Base-by-base conservation (phyloP, 2,888 invertebrate genomes). In the Timema podura region DNA sequence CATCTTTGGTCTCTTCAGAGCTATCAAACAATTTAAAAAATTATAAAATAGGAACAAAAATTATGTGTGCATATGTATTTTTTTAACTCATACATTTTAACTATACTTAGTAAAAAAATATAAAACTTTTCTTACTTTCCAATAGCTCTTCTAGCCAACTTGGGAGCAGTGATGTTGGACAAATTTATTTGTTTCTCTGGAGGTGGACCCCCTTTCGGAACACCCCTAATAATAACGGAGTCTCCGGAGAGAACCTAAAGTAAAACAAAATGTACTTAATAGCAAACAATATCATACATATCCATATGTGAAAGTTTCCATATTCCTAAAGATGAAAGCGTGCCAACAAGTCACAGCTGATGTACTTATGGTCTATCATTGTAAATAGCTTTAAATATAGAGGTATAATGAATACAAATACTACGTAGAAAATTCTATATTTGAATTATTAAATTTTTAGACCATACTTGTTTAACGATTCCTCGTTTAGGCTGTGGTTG, bases 211-310 rank as follows among this genome's bases (percentile, higher is more conserved):
- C 87, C 87, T 79, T 89, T 88, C 0, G 92, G 91, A 74, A 89
- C 87, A 73, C 90, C 95, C 79, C 96, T 87, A 76, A 99, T 92
- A 66, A 97, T 90, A 72, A 99, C 88, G 71, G 97, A 92, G 83
- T 99, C 99, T 71, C 98, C 99, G 72, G 98, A 98, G 73, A 95
- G 86, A 74, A 98, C 91, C 98, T 98, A 76, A 65, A 85, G 75
- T 65, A 85, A 81, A 73, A 72, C 69, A 68, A 74, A 74, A 69
- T 73, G 69, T 68, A 71, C 64, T 44, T 45, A 61, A 65, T 10
- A 46, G 54, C 45, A n/a, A 47, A 9, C 8, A 64, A n/a, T 66
- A 44, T 64, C 68, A 65, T 45, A 69, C 30, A 54, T 59, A 8
- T 67, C 69, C 70, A 72, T 68, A 70, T 70, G 70, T 69, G 68